Base-by-base conservation (phyloP, 2,888 invertebrate species). In the Drosophila imparisetae region DNA sequence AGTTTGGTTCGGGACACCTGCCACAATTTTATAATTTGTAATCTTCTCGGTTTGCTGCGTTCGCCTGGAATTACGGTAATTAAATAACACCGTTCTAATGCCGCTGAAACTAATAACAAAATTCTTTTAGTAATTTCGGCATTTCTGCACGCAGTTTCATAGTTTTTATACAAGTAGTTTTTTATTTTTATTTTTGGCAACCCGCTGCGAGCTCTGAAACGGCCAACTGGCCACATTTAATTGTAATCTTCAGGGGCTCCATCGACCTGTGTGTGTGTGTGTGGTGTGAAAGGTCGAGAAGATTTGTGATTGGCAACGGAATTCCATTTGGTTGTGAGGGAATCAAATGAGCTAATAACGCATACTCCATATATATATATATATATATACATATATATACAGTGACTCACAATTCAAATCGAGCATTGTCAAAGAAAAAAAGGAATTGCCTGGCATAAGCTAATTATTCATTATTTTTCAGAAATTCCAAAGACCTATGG, bases 221-320 rank as follows among this genome's bases (percentile, higher is more conserved):
- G 42, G 69, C 57, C 78, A 60, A 67, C 45, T 66, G 79, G 82
- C 82, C 69, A 66, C 64, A 81, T 78, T 87, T 84, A 89, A 84
- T 84, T 89, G 88, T 89, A 78, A 81, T 84, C 75, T 84, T 84
- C 89, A 60, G 89, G 89, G 89, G 89, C 67, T 84, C 89, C 34
- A 29, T 54, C 58, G 32, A 36, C 36, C 32, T 21, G 42, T 42
- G 42, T 42, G 40, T 40, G 40, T 21, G 11, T 62, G 50, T 75
- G 57, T 52, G 58, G 45, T 74, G 78, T 78, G 78, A 80, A 72
- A 81, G 78, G 78, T 81, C 71, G 58, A 49, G 49, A 70, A 63
- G 67, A 30, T 59, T 55, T 59, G 55, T 69, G 32, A 68, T 66
- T 45, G 45, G 36, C 68, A 54, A 68, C 68, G 53, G 45, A 36